Evolutionary conservation across 2,797 vertebrate species (phyloP), one percentile per base, ranked within the genome.

Genomic region (Hoplostethus mediterraneus): DNA sequence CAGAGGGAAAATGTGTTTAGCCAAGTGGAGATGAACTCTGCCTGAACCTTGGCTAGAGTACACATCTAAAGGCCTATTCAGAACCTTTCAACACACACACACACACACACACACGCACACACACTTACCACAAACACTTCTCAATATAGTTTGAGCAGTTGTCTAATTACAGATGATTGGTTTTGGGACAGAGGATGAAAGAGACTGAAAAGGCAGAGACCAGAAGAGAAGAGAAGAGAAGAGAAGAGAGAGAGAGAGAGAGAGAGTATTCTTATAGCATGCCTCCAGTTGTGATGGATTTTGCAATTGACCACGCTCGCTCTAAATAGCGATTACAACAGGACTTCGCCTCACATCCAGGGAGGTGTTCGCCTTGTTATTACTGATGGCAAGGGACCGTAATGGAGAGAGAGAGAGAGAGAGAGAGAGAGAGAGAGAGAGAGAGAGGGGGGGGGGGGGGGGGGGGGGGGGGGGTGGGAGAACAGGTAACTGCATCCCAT

Each of bases 91-190:
- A 77, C 88, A 85, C 81, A 40, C 81, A 66, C 21, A 47, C 63
- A 51, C 57, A 28, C 36, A 59, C 57, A 21, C 57, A 42, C 57
- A 44, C 57, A 42, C 57, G 28, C 57, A 53, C 53, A 73, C 73
- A 82, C 53, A 62, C 77, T 77, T 81, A 73, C 77, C 25, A 53
- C 89, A 79, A 79, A 87, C 86, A 80, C 85, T 70, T 80, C 82
- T 84, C 60, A 12, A 73, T 84, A 84, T 81, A 83, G 77, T 81
- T 78, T 60, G 59, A 51, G 86, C 87, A 92, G 88, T 92, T 91
- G 82, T 84, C 88, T 93, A 89, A 93, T 92, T 92, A 70, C 84
- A 89, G 82, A 90, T 89, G 85, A 90, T 91, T 84, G 81, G 85
- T 71, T 81, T 56, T 63, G 62, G 58, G 66, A 73, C 57, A 38